A percentile compares a stretch with the other conserved stretches of the same genome.
Conservation (phyloP, 2,113 vertebrate species). For the Urocolius indicus region DNA sequence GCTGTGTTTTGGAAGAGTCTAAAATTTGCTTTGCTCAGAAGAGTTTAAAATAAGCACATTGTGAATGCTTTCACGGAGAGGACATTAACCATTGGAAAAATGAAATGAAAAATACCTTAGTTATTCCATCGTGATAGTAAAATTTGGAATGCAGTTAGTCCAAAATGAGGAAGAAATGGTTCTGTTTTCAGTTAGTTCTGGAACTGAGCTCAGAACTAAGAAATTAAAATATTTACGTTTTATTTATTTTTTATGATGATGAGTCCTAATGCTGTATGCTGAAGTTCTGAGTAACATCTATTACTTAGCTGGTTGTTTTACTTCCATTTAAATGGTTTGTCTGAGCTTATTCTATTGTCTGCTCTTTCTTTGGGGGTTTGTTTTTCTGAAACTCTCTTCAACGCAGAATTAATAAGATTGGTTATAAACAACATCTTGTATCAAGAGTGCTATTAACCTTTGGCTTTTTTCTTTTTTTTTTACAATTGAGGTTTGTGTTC, state of each 20-base stretch:
- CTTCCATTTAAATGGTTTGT: neutral
- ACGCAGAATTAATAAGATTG: neutral
- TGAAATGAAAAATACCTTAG: neutral
- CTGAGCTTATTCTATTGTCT: neutral
- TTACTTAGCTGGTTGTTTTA: neutral
- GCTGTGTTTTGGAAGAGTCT: neutral
- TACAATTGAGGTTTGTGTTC: neutral
- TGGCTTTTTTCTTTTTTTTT: neutral
- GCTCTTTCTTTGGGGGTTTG: neutral
- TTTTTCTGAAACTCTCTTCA: neutral
- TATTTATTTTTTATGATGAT: rapidly evolving
- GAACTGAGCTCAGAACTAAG: neutral
- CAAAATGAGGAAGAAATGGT: neutral
- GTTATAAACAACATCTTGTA: neutral
- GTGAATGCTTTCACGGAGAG: neutral
- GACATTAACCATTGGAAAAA: neutral
- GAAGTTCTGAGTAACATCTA: neutral
- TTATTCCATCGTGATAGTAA: neutral
- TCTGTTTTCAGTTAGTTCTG: neutral
- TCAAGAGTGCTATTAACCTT: neutral
- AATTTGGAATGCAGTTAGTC: neutral
- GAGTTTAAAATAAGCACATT: neutral
- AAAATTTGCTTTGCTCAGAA: neutral
- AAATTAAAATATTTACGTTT: neutral
- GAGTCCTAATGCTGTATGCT: neutral